Evolutionary conservation across 1,140 invertebrate genomes (phyloP).

Genomic region (Pectinophora gossypiella): DNA sequence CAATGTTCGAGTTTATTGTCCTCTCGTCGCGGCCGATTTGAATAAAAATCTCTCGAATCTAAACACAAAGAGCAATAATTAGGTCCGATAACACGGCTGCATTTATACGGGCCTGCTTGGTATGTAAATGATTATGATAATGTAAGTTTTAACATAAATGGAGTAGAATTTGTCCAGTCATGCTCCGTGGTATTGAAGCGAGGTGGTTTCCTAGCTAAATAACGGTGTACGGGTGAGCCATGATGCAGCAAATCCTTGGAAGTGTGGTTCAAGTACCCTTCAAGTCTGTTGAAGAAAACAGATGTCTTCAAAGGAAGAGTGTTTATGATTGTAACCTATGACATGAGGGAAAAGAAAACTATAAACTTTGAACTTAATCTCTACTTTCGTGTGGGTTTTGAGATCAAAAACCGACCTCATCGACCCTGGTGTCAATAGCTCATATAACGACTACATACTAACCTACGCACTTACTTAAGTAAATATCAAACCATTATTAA

Average conservation of each 20-base stretch:
- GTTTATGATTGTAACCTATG: too few species aligned
- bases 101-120: constrained; percentile 44
- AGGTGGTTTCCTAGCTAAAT: constrained; percentile 31
- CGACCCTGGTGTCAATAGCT: too few species aligned
- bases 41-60: constrained; percentile 64
- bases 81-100: constrained; percentile 53
- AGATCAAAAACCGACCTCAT: too few species aligned
- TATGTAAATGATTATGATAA: constrained; percentile 73
- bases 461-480: too few species aligned
- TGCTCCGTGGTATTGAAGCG: constrained; percentile 44
- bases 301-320: too few species aligned
- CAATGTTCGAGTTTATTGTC: constrained; percentile 49
- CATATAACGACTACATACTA: too few species aligned
- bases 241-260: constrained; percentile 47
- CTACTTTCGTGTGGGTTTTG: too few species aligned
- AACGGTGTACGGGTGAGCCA: constrained; percentile 39
- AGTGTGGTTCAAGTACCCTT: constrained; percentile 8
- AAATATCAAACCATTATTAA: too few species aligned
- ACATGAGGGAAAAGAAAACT: too few species aligned
- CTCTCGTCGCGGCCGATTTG: constrained; percentile 49
- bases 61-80: constrained; percentile 71
- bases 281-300: too few species aligned
- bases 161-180: constrained; percentile 67
- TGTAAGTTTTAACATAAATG: constrained; percentile 66
- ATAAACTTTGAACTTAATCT: too few species aligned